phyloP scores from a whole-genome alignment of 2,113 vertebrate genomes.

The Xiphorhynchus elegans region DNA sequence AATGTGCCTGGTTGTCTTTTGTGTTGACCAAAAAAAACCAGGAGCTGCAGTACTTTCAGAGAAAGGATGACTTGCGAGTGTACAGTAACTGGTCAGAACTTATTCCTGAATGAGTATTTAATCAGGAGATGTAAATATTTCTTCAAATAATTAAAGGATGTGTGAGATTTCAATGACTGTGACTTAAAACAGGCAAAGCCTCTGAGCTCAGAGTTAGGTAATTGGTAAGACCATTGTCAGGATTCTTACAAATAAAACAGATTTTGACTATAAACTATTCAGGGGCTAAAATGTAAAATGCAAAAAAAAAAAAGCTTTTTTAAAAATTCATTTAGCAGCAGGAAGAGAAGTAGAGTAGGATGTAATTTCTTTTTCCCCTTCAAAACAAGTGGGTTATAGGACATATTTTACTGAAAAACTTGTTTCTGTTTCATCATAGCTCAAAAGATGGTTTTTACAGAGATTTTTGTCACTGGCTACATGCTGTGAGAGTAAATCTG shows the following conservation, averaged over 20 bases:
- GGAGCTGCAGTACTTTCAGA: background rate
- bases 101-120: conserved; percentile 23
- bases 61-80: background rate
- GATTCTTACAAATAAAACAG: background rate
- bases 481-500: background rate
- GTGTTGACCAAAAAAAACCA: conserved; percentile 5
- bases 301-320: background rate
- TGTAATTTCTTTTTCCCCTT: background rate
- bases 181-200: conserved; percentile 25
- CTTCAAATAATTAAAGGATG: background rate
- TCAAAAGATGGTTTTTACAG: background rate
- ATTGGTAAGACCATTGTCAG: background rate
- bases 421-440: background rate
- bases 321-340: background rate
- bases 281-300: background rate
- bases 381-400: background rate
- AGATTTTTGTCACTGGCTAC: background rate
- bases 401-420: background rate
- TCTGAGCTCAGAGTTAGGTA: conserved; percentile 23
- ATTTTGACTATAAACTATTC: background rate
- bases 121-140: conserved; percentile 64
- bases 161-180: background rate
- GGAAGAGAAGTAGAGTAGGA: background rate
- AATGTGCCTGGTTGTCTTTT: background rate
- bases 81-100: conserved; percentile 17